Evolutionary conservation across 2,113 vertebrate genomes (phyloP).

Genomic region (Lophura nycthemera): DNA sequence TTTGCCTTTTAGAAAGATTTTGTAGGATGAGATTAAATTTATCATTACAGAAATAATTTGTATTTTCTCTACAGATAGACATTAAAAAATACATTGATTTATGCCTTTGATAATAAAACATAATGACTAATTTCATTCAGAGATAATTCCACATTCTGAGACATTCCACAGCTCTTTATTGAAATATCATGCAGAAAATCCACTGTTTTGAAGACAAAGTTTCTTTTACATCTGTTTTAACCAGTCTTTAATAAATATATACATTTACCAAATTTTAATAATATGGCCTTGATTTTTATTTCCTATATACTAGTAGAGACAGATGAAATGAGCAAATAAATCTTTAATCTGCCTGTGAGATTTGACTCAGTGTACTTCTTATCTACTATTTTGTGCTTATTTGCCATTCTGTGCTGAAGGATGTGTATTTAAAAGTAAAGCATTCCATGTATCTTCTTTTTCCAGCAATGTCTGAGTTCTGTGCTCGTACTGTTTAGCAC

Average conservation of each 20-base stretch:
- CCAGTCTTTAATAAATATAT: neutral
- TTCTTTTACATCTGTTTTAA: neutral
- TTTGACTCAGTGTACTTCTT: neutral
- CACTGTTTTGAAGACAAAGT: neutral
- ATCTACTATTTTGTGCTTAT: neutral
- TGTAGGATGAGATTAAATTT: neutral
- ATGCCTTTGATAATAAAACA: neutral
- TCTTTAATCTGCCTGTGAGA: neutral
- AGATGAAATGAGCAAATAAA: neutral
- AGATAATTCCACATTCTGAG: neutral
- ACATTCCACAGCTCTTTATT: neutral
- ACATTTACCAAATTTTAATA: neutral
- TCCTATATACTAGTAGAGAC: neutral
- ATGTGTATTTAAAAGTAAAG: neutral
- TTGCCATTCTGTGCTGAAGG: neutral
- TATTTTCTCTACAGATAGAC: neutral
- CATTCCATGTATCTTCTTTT: neutral
- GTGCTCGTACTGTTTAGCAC: neutral
- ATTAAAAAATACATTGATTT: neutral
- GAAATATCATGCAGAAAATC: neutral
- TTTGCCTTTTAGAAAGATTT: neutral
- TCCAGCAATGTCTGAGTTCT: neutral
- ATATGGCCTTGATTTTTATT: neutral
- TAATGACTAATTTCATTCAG: neutral
- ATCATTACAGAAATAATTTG: neutral